Evolutionary conservation across 2,113 vertebrate species (phyloP).

Genomic region (Falco punctatus): DNA sequence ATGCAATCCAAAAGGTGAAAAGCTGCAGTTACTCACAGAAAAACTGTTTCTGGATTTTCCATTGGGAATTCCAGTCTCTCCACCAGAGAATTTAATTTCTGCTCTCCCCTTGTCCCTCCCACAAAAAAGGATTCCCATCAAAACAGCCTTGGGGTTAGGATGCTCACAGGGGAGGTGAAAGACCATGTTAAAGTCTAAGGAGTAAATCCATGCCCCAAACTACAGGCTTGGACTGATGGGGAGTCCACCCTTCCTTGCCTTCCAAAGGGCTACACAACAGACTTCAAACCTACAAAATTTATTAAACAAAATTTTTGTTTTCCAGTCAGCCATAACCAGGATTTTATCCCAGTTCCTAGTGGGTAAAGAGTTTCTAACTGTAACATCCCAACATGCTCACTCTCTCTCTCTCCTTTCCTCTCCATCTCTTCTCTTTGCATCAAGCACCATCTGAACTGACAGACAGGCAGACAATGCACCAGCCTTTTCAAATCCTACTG

Average conservation of each 20-base stretch:
- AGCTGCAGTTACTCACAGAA: neutral
- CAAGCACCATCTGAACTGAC: neutral
- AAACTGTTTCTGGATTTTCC: neutral
- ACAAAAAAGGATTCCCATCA: neutral
- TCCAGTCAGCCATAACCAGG: neutral
- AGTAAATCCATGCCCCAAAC: neutral
- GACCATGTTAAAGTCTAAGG: neutral
- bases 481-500: slow-evolving; percentile 11
- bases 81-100: neutral
- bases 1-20: neutral
- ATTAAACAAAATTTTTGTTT: neutral
- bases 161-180: neutral
- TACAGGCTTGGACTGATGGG: neutral
- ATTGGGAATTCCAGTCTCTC: neutral
- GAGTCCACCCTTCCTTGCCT: neutral
- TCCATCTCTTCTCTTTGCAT: neutral
- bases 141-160: neutral
- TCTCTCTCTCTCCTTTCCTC: neutral
- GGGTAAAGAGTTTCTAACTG: neutral
- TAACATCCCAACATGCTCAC: neutral
- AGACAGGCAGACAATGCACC: slow-evolving; percentile 49
- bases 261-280: neutral
- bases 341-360: neutral
- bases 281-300: neutral
- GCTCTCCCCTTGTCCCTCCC: neutral